Conservation (phyloP, 2,888 invertebrate genomes). For the Colostygia pectinataria region DNA sequence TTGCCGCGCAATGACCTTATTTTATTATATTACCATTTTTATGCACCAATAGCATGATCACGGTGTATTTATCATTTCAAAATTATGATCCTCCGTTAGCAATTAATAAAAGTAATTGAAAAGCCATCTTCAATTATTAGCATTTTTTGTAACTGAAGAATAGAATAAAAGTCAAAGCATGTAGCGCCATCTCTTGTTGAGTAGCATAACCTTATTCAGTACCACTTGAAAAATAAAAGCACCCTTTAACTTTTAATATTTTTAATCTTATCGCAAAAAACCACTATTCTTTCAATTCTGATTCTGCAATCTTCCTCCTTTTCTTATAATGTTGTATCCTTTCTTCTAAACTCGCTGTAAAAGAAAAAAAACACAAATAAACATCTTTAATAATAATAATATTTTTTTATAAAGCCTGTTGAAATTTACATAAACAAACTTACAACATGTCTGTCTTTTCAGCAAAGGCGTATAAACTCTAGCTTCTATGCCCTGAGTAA, state of each 20-base stretch:
- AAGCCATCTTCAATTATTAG: too few species aligned
- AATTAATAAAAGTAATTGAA: too few species aligned
- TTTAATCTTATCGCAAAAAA: too few species aligned
- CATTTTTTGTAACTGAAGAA: too few species aligned
- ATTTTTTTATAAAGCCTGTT: background rate
- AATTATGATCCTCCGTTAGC: too few species aligned
- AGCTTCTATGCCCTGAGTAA: conserved; percentile 86
- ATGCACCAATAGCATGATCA: conserved; percentile 7
- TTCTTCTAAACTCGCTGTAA: conserved; percentile 91
- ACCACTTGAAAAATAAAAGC: background rate
- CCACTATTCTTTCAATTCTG: conserved; percentile 7
- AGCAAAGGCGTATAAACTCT: conserved; percentile 89
- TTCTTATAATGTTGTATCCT: conserved; percentile 90
- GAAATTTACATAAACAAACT: conserved; percentile 48
- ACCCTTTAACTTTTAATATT: background rate
- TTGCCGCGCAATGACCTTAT: conserved; percentile 47
- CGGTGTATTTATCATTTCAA: conserved; percentile 14
- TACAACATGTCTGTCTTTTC: conserved; percentile 90
- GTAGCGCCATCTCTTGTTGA: conserved; percentile 30
- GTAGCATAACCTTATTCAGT: conserved; percentile 14
- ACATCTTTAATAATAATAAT: background rate
- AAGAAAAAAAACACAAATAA: conserved; percentile 41
- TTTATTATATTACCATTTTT: conserved; percentile 34
- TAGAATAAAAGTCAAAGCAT: background rate
- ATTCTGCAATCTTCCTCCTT: conserved; percentile 74